Evolutionary conservation across 2,113 vertebrate genomes (phyloP), one percentile per base, ranked within the genome.

Genomic region (Sula dactylatra): DNA sequence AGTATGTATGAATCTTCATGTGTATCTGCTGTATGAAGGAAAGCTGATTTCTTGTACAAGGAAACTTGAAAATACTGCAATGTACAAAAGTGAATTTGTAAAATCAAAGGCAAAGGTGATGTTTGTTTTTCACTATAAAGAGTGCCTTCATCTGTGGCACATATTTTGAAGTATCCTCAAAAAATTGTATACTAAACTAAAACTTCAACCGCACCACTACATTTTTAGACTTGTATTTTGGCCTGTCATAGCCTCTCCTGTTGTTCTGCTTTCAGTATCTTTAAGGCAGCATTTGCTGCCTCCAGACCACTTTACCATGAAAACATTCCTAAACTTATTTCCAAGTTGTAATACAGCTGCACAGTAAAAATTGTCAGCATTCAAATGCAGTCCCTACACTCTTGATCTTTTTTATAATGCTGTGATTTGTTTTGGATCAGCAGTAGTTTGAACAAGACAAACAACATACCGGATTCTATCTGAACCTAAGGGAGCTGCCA

Each of bases 351-450:
- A 36, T 40, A 20, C 42, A 64, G 55, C 93, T 82, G 29, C 84
- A 74, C 44, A 6, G 38, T 49, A 62, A 84, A 81, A 86, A 49
- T 15, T n/a, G 36, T 71, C 82, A 80, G 54, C 52, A 38, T 82
- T 85, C 89, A 92, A 92, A 81, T 66, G 82, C 79, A 93, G 82
- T 78, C 58, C 58, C 47, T 80, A 66, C 44, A 38, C 58, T 79
- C 61, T 40, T 79, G 54, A 76, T 93, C 71, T 86, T 88, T 94
- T 96, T 94, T 88, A 82, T 93, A 91, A 95, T 76, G 50, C 88
- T 49, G 32, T 95, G 96, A 94, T 98, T 98, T 97, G 94, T 95
- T 97, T 95, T 94, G 95, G 94, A 95, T 90, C 86, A 95, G 65
- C 77, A 96, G 85, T 74, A 93, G 94, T 91, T 91, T 92, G 91